Evolutionary conservation across 2,797 vertebrate species (phyloP).

Genomic region (Mus spretus): DNA sequence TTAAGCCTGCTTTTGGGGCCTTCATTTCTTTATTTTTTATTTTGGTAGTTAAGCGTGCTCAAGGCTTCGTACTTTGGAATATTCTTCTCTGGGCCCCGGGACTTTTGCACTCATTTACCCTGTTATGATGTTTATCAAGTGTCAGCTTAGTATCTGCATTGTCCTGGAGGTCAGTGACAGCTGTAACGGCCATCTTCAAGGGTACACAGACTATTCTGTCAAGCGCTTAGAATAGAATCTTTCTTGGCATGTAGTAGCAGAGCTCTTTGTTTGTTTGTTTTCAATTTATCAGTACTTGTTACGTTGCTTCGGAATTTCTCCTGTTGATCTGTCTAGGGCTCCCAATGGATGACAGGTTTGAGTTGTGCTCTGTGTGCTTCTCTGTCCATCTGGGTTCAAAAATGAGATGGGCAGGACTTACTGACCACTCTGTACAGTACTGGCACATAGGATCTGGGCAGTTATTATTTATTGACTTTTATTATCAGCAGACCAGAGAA

Average conservation of each 20-base stretch:
- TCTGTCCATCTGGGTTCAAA: not conserved
- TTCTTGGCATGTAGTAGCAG: not conserved
- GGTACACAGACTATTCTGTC: not conserved
- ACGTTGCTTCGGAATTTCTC: not conserved
- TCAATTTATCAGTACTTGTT: not conserved
- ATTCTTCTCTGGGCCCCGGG: not conserved
- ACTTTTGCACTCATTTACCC: not conserved
- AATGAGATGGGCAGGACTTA: not conserved
- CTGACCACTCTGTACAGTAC: not conserved
- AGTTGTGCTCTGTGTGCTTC: not conserved
- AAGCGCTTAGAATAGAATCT: not conserved
- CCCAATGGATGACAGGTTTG: not conserved
- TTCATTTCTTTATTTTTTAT: not conserved
- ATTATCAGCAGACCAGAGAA: not conserved
- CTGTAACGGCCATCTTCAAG: not conserved
- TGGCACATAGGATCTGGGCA: too few species aligned
- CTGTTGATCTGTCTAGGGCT: not conserved
- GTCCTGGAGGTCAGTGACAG: not conserved
- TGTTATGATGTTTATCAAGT: not conserved
- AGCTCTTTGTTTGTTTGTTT: not conserved
- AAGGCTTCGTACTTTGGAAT: not conserved
- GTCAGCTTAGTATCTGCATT: not conserved
- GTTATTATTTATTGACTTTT: not conserved
- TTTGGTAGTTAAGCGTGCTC: not conserved
- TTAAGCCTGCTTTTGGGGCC: not conserved